These are phyloP conservation scores for Podarcis lilfordi DNA, from an alignment of 2,797 vertebrate species.

Conservation along the genomic window DNA sequence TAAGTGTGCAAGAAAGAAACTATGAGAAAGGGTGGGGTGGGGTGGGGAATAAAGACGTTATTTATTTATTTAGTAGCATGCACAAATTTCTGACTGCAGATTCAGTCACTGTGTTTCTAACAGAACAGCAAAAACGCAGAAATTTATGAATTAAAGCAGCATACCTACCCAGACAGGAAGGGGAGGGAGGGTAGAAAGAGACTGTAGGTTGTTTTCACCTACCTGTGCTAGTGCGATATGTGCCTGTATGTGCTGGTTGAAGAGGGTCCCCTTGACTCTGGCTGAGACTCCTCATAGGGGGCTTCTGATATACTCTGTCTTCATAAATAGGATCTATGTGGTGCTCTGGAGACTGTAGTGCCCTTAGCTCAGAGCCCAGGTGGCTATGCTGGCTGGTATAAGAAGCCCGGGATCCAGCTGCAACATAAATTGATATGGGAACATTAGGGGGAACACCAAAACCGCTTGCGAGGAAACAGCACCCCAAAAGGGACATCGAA, in stretches of 20 bases:
- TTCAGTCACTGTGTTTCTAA: conserved; percentile 11
- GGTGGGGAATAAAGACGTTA: background rate
- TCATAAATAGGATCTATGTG: conserved; percentile 98
- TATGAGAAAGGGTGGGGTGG: too few relatives aligned
- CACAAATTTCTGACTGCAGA: conserved; percentile 27
- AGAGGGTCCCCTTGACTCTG: conserved; percentile 95
- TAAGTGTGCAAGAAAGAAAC: background rate
- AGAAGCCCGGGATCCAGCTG: conserved; percentile 92
- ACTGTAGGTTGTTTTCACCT: conserved; percentile 61
- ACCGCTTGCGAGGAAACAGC: background rate
- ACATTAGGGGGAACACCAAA: background rate
- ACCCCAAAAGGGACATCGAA: background rate
- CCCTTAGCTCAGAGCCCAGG: conserved; percentile 89
- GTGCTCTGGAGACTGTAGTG: conserved; percentile 95
- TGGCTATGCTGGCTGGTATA: conserved; percentile 97
- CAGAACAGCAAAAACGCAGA: conserved; percentile 25
- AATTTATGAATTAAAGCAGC: conserved; percentile 11
- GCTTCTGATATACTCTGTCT: conserved; percentile 96
- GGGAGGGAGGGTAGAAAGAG: background rate
- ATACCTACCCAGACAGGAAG: background rate
- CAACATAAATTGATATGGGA: conserved; percentile 41
- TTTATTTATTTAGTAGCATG: background rate
- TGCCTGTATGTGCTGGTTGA: conserved; percentile 85
- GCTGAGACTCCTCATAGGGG: conserved; percentile 96
- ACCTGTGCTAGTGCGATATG: conserved; percentile 96